Conservation (phyloP, 35 echinoderm and acorn worm species). For the Apostichopus parvimensis region DNA sequence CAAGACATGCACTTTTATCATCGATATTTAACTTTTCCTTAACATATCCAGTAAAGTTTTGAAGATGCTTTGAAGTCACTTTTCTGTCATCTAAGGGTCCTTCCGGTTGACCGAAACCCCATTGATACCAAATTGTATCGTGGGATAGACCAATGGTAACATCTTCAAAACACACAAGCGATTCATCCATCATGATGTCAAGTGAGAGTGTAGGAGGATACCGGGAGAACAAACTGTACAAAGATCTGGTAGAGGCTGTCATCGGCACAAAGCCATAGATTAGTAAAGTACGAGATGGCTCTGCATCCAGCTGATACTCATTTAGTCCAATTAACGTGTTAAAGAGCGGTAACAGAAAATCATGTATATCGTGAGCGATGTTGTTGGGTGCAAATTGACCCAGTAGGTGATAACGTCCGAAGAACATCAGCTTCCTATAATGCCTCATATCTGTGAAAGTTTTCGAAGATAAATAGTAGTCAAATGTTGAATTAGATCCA, state of each 20-base stretch:
- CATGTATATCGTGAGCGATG: slow-evolving; percentile 88
- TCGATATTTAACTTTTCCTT: slow-evolving; percentile 35
- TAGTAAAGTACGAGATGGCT: neutral
- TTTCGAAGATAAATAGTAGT: neutral
- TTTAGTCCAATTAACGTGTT: slow-evolving; percentile 29
- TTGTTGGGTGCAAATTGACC: slow-evolving; percentile 76
- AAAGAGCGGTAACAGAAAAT: slow-evolving; percentile 83
- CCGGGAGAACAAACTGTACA: slow-evolving; percentile 57
- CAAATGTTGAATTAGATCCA: neutral
- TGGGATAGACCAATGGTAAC: slow-evolving; percentile 70
- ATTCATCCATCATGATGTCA: slow-evolving; percentile 15
- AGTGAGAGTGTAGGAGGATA: slow-evolving; percentile 40
- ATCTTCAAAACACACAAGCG: slow-evolving; percentile 78
- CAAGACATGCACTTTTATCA: neutral
- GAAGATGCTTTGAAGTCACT: slow-evolving; percentile 54
- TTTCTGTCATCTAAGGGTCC: slow-evolving; percentile 50
- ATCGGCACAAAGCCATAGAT: neutral
- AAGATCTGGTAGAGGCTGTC: slow-evolving; percentile 17
- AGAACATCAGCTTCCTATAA: neutral
- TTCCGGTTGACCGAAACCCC: slow-evolving; percentile 74
- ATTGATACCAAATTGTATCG: slow-evolving; percentile 84
- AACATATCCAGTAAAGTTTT: slow-evolving; percentile 62
- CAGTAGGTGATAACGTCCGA: slow-evolving; percentile 62
- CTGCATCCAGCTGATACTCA: neutral
- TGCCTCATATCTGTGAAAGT: neutral